Evolutionary conservation across 2,113 vertebrate species (phyloP).

Genomic region (Dromaius novaehollandiae): DNA sequence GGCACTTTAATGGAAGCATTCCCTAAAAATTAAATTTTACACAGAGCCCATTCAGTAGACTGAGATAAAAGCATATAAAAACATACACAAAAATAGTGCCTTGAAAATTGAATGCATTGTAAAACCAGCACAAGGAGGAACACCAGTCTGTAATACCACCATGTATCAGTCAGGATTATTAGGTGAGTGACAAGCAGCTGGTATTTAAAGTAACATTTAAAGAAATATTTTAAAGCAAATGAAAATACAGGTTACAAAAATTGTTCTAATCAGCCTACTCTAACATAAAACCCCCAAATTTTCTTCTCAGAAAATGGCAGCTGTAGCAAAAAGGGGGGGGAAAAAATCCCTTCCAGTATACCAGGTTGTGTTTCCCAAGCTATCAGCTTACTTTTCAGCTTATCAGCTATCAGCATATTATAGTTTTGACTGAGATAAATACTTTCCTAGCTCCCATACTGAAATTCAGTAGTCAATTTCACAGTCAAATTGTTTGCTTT

Average conservation of each 20-base stretch:
- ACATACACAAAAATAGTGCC: neutral
- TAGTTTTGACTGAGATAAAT: neutral
- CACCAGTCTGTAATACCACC: neutral
- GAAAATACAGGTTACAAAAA: neutral
- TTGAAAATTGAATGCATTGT: neutral
- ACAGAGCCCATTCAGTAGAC: neutral
- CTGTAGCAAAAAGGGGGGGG: neutral
- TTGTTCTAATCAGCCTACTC: neutral
- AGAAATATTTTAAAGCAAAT: neutral
- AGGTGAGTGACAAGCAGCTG: neutral
- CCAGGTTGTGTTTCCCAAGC: neutral
- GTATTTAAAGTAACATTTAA: constrained; percentile 12
- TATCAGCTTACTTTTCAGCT: neutral
- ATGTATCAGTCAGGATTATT: neutral
- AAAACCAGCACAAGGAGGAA: neutral
- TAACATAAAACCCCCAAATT: neutral
- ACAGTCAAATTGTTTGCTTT: neutral
- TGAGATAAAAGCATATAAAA: neutral
- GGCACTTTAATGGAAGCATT: neutral
- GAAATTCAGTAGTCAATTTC: neutral
- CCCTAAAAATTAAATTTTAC: neutral
- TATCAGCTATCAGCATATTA: neutral
- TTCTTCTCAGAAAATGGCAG: neutral
- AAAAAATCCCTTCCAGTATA: neutral
- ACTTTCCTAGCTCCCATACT: neutral